These are phyloP conservation scores for Cossypha polioptera DNA, from an alignment of 2,797 vertebrate species.

Conservation along the genomic window DNA sequence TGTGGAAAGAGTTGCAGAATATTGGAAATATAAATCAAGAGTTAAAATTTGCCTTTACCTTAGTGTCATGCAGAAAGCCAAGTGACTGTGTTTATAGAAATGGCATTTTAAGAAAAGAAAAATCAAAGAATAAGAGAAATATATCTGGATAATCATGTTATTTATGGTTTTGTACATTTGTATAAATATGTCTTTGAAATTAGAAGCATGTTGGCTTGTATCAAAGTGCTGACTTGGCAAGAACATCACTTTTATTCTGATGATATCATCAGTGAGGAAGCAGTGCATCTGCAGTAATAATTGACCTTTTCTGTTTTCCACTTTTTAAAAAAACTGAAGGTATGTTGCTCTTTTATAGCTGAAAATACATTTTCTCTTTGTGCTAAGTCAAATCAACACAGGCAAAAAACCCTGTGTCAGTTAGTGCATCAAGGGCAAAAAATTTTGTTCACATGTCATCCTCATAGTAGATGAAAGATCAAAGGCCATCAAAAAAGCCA, in stretches of 20 bases:
- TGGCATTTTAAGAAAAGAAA: background rate
- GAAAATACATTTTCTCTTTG: background rate
- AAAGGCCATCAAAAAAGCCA: background rate
- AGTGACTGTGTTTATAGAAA: background rate
- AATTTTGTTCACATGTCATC: background rate
- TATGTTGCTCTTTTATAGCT: background rate
- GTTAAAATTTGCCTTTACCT: background rate
- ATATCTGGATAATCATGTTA: background rate
- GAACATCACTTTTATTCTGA: background rate
- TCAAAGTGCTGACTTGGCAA: background rate
- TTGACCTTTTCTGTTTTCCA: background rate
- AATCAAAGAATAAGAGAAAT: background rate
- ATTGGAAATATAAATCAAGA: background rate
- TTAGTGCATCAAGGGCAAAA: background rate
- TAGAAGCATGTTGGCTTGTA: background rate
- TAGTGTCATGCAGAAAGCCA: background rate
- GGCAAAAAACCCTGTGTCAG: fast-evolving
- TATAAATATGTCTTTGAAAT: background rate
- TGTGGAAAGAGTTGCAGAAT: background rate
- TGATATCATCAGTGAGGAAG: background rate
- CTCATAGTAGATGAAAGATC: background rate
- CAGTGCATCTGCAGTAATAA: background rate
- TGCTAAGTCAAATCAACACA: background rate
- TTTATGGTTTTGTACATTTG: background rate
- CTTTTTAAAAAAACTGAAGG: background rate